Conservation (phyloP, 2,797 vertebrate genomes). For the Passerculus sandwichensis region DNA sequence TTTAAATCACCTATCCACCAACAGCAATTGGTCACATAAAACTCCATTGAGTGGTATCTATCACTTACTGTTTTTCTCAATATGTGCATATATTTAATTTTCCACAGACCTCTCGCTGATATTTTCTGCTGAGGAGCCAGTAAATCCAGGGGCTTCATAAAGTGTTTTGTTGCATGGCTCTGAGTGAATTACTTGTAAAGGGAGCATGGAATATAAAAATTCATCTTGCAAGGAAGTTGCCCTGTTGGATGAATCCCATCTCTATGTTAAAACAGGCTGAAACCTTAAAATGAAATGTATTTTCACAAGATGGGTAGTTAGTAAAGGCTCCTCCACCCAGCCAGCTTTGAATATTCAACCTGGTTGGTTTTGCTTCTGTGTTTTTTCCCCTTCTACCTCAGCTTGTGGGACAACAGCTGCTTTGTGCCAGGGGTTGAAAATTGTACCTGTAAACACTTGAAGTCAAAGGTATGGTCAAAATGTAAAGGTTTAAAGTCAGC, state of each 20-base stretch:
- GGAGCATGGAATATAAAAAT: not conserved
- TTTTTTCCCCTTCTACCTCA: not conserved
- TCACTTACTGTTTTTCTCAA: conserved; percentile 47
- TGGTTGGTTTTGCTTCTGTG: not conserved
- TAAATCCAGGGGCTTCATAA: conserved; percentile 26
- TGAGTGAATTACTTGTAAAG: conserved; percentile 44
- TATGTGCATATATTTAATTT: conserved; percentile 52
- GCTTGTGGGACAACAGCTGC: not conserved
- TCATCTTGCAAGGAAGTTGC: not conserved
- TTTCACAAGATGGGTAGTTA: not conserved
- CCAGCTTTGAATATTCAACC: not conserved
- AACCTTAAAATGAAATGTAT: not conserved
- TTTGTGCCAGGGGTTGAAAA: not conserved
- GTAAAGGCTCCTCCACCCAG: not conserved
- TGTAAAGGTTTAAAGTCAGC: not conserved
- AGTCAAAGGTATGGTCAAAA: not conserved
- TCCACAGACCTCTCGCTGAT: not conserved
- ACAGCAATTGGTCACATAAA: conserved; percentile 45
- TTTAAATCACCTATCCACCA: conserved; percentile 49
- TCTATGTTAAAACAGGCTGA: not conserved
- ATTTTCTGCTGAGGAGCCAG: conserved; percentile 43
- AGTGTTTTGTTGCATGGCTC: not conserved
- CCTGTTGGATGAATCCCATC: not conserved
- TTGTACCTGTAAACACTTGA: not conserved
- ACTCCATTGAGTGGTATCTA: conserved; percentile 37